A percentile compares a stretch with the other conserved stretches of the same genome.
Conservation (phyloP, 2,888 invertebrate species). For the Phaonia tiefii region DNA sequence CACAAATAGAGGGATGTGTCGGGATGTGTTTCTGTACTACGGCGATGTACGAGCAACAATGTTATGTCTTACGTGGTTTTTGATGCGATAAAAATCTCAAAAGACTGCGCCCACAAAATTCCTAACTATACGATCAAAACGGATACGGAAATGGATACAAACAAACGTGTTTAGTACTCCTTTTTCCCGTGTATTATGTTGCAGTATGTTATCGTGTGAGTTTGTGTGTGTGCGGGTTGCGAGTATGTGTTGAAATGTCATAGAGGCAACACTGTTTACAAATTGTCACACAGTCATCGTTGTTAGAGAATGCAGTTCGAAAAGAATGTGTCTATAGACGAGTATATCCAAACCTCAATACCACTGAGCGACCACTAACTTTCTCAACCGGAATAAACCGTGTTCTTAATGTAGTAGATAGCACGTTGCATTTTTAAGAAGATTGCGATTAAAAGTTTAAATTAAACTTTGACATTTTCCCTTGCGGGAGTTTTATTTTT, state of each 20-base stretch:
- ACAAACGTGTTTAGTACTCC: slow-evolving; percentile 25
- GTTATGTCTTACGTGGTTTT: slow-evolving; percentile 33
- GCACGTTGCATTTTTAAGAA: too few relatives aligned
- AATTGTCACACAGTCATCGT: neutral
- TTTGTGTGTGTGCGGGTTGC: neutral
- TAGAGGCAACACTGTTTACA: slow-evolving; percentile 21
- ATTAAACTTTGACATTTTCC: too few relatives aligned
- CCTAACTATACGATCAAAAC: slow-evolving; percentile 17
- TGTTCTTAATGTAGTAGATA: too few relatives aligned
- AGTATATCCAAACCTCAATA: too few relatives aligned
- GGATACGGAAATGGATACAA: slow-evolving; percentile 19
- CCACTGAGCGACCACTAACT: too few relatives aligned
- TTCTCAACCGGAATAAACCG: too few relatives aligned
- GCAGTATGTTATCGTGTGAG: neutral
- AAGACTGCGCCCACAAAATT: slow-evolving; percentile 40
- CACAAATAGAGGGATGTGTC: neutral
- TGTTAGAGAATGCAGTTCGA: neutral
- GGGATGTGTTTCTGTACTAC: neutral
- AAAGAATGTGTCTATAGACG: too few relatives aligned
- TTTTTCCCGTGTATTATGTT: slow-evolving; percentile 4
- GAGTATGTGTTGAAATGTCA: slow-evolving; percentile 6
- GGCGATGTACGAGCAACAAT: slow-evolving; percentile 19
- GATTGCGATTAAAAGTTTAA: too few relatives aligned
- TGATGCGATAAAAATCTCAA: slow-evolving; percentile 36
- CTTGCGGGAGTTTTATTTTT: too few relatives aligned